Conservation (phyloP, 2,113 vertebrate species). For the Okapia johnstoni region DNA sequence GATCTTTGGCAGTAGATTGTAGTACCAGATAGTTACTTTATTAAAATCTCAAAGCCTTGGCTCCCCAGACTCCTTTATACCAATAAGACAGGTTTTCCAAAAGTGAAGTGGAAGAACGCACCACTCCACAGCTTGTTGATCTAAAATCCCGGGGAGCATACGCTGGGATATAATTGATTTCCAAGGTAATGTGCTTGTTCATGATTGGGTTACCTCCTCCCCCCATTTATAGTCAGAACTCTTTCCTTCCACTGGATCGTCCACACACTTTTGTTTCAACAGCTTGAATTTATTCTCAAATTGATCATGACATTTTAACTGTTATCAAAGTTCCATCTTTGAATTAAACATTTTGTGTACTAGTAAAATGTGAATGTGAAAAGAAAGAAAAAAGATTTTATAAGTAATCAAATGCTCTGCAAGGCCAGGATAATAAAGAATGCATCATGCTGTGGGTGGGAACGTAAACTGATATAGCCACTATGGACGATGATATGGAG, state of each 20-base stretch:
- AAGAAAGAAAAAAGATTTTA: not conserved
- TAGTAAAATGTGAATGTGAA: not conserved
- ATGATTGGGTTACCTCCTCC: not conserved
- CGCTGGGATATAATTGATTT: not conserved
- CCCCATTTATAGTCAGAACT: not conserved
- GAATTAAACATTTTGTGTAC: not conserved
- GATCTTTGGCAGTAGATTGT: not conserved
- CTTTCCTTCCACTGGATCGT: not conserved
- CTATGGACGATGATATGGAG: not conserved
- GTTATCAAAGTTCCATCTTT: not conserved
- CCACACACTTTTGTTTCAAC: not conserved
- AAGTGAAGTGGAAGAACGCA: not conserved
- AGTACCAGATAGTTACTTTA: not conserved
- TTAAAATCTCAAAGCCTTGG: not conserved
- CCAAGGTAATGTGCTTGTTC: not conserved
- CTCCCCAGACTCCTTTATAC: not conserved
- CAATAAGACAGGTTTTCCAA: not conserved
- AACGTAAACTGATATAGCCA: not conserved
- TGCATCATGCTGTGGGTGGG: not conserved
- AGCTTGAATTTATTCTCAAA: not conserved
- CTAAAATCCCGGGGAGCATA: not conserved
- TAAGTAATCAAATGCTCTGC: not conserved
- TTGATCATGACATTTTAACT: not conserved
- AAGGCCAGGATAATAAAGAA: not conserved
- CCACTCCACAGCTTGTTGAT: not conserved